Evolutionary conservation across 2,888 invertebrate genomes (phyloP), one percentile per base, ranked within the genome.

Genomic region (Tanaodytes sp.): DNA sequence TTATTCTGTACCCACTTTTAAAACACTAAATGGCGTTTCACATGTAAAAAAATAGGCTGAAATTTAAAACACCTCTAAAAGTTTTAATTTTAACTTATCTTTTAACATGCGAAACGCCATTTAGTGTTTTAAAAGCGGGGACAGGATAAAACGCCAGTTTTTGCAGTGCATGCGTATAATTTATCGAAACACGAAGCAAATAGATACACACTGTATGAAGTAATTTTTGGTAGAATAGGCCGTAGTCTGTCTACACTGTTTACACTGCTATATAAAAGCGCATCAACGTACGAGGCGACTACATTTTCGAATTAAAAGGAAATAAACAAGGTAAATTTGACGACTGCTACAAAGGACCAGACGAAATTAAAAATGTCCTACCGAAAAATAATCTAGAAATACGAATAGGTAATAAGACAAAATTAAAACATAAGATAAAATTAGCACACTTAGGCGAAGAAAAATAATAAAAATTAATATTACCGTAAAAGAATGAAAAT

Each of bases 311-410:
- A 27, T 12, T 45, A 27, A 20, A 23, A 4, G 45, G 45, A 23
- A 45, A 45, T 27, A 45, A 45, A 27, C 3, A 8, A 6, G 45
- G 45, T 12, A 45, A 45, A 23, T 45, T 45, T 23, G 27, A 20
- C 14, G 27, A 23, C n/a, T 23, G 27, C n/a, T 45, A 45, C 12
- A 20, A 14, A 27, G 45, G 45, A 9, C 27, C 27, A 27, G 5
- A 8, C 1, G 39, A 27, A 52, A 14, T 51, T 11, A 14, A 23
- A 8, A 6, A 31, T 12, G 16, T 20, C 18, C 23, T 20, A 36
- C 36, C 8, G 4, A 36, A 36, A 59, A 62, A 11, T 40, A 27
- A 27, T 27, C 5, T 27, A 27, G 9, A 5, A 27, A 27, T 27
- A 27, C 27, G 9, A 27, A 9, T 27, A 8, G 27, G 27, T 9